These are phyloP conservation scores for Corythornis vintsioides DNA, from an alignment of 2,113 vertebrate species.

Conservation along the genomic window DNA sequence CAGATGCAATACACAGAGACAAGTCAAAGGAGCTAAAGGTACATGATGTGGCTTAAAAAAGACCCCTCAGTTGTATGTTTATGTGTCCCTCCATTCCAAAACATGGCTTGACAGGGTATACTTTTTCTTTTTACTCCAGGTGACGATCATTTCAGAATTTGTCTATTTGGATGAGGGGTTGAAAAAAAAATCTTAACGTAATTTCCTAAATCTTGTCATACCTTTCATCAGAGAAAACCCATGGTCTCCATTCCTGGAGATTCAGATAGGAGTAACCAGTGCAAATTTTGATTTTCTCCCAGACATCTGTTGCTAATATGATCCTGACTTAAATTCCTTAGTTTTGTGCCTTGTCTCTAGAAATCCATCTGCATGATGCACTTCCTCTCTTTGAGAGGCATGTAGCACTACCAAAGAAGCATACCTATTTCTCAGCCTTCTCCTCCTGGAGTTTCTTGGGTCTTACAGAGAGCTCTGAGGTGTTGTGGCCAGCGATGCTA, in stretches of 20 bases:
- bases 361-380: not conserved
- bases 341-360: not conserved
- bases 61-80: not conserved
- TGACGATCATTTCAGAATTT: not conserved
- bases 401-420: not conserved
- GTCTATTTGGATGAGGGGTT: not conserved
- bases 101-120: not conserved
- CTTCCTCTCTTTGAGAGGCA: not conserved
- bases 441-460: not conserved
- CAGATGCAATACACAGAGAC: not conserved
- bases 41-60: not conserved
- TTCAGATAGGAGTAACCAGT: not conserved
- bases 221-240: not conserved
- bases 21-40: not conserved
- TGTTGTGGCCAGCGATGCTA: not conserved
- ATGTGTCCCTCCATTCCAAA: not conserved
- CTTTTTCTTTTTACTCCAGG: not conserved
- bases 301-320: not conserved
- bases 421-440: not conserved
- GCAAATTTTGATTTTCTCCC: not conserved
- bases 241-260: not conserved
- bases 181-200: not conserved
- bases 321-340: not conserved
- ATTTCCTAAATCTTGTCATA: not conserved
- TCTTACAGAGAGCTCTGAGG: not conserved